Evolutionary conservation across 2,797 vertebrate genomes (phyloP).

Genomic region (Zenarchopterus dispar): DNA sequence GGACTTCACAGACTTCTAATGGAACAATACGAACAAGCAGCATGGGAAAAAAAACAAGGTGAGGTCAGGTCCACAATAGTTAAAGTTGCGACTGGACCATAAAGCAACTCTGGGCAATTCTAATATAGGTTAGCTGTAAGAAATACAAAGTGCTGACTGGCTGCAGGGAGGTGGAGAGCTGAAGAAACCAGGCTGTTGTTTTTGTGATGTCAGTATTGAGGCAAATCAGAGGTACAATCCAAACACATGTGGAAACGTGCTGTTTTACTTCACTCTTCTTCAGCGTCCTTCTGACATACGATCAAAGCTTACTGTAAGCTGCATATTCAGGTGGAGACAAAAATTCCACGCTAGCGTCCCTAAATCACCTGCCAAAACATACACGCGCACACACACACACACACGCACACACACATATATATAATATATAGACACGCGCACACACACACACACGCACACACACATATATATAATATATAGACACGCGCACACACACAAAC

Average conservation of each 20-base stretch:
- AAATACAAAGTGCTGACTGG: constrained; percentile 52
- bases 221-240: constrained; percentile 40
- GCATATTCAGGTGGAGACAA: constrained; percentile 44
- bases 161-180: constrained; percentile 56
- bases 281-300: constrained; percentile 48
- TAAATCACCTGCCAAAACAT: constrained; percentile 54
- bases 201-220: constrained; percentile 61
- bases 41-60: constrained; percentile 52
- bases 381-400: no score
- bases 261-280: constrained; percentile 48
- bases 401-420: no score
- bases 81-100: constrained; percentile 53
- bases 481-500: no score
- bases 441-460: no score
- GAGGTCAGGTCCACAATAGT: constrained; percentile 41
- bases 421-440: no score
- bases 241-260: constrained; percentile 71
- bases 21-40: constrained; percentile 42
- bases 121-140: constrained; percentile 43
- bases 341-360: constrained; percentile 46
- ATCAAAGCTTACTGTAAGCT: constrained; percentile 16
- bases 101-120: constrained; percentile 32
- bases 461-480: no score
- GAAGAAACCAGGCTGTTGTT: constrained; percentile 65
- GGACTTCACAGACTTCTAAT: constrained; percentile 46